Base-by-base conservation (phyloP, 2,113 vertebrate species). In the Rhinoptilus africanus region DNA sequence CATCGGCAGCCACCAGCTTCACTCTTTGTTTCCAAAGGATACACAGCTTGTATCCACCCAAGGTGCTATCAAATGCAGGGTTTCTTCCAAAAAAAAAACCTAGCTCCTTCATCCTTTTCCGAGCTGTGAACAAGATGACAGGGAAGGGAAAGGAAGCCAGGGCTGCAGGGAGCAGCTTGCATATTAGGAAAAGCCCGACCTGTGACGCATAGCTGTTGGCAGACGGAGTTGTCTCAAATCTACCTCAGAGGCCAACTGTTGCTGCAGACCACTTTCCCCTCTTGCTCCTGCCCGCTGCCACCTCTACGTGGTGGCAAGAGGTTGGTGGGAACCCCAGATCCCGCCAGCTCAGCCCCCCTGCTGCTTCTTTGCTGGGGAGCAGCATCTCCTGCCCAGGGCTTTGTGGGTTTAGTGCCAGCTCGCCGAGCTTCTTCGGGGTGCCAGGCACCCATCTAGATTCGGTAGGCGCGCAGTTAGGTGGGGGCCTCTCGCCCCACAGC, bases 211-310 rank as follows among this genome's bases (percentile, higher is more conserved):
- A 88, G 85, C 92, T 72, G 89, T 67, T 96, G 94, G 93, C 96
- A 89, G 96, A 90, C 79, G 93, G 73, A 92, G 67, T 92, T 79
- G 83, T 93, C 64, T 94, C 89, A 76, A 62, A 96, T 89, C 98
- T 98, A 98, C 98, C 98, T 98, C 98, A 97, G 97, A 96, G 92
- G 71, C 91, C 67, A 48, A 78, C 56, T 85, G 72, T 95, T 92
- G 92, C 93, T 93, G 77, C 81, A 76, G 66, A 48, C 45, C 94
- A 88, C 80, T 91, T 62, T 73, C 34, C 59, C 75, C 60, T 85
- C 81, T 53, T 74, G 82, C 64, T 86, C 17, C 35, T 50, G 26
- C 74, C 45, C 0, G 3, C n/a, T 85, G 75, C 83, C 86, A 43
- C 72, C 80, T 34, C 12, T 35, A 41, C 0, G 4, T 14, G 75